A percentile compares a stretch with the other conserved stretches of the same genome.
Conservation (phyloP, 2,113 vertebrate species). For the Aegotheles bennettii region DNA sequence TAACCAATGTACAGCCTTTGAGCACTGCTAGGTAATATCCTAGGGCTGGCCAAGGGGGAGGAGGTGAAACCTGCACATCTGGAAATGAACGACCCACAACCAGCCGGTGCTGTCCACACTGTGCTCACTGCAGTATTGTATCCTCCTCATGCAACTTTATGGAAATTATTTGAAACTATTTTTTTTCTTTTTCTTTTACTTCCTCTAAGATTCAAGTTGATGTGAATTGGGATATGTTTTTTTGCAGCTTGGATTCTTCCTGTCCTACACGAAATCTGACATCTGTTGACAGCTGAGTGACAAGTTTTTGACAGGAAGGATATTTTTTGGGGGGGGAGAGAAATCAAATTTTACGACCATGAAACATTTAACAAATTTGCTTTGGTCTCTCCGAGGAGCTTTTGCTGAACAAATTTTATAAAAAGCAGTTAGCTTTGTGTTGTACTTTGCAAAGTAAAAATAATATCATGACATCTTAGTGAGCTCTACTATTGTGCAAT, state of each 20-base stretch:
- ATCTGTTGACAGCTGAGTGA: constrained; percentile 34
- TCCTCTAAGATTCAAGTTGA: background rate
- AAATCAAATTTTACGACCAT: background rate
- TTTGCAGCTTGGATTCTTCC: background rate
- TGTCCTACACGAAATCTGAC: background rate
- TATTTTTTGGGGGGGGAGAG: accelerated
- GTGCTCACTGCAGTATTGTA: background rate
- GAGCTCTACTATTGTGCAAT: background rate
- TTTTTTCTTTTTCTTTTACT: background rate
- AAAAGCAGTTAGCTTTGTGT: background rate
- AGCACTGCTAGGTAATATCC: background rate
- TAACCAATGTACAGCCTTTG: background rate
- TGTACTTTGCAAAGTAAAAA: background rate
- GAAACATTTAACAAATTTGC: background rate
- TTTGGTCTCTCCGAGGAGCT: background rate
- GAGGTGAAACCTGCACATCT: accelerated
- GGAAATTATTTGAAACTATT: background rate
- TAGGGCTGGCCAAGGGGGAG: background rate
- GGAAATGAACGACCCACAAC: background rate
- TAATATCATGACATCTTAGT: background rate
- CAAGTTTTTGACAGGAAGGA: constrained; percentile 4
- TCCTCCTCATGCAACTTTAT: background rate
- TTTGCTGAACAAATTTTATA: background rate
- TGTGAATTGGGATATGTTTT: background rate
- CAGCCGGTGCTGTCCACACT: accelerated